phyloP scores from a whole-genome alignment of 1,140 invertebrate genomes.

The Chironomus tepperi region DNA sequence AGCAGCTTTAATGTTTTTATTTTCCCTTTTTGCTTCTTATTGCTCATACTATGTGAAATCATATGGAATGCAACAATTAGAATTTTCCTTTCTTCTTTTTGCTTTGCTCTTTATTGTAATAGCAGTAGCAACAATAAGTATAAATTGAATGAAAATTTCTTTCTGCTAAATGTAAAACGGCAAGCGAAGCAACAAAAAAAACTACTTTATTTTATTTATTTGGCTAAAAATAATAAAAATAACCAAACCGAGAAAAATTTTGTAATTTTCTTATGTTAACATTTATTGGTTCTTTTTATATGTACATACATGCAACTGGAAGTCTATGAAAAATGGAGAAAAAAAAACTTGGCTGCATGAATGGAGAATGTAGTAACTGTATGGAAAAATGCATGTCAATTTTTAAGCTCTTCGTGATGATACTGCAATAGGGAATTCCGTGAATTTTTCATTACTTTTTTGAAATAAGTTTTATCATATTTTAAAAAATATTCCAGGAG shows the following conservation, averaged over 20 bases:
- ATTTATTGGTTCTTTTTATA: too few relatives aligned
- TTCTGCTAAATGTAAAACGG: not conserved
- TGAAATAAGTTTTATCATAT: too few relatives aligned
- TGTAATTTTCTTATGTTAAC: not conserved
- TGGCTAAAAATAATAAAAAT: not conserved
- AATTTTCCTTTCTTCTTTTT: not conserved
- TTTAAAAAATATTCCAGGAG: too few relatives aligned
- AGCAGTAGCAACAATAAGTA: not conserved
- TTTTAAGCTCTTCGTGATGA: too few relatives aligned
- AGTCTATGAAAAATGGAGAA: too few relatives aligned
- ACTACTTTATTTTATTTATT: not conserved
- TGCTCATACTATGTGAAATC: slow-evolving; percentile 1
- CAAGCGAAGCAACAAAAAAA: not conserved
- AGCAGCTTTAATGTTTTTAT: not conserved
- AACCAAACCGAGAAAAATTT: not conserved
- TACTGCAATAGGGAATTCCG: too few relatives aligned
- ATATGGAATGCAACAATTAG: slow-evolving; percentile 22
- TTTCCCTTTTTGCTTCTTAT: not conserved
- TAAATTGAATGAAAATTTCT: not conserved
- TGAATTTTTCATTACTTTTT: too few relatives aligned
- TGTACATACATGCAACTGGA: too few relatives aligned
- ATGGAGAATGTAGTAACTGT: too few relatives aligned
- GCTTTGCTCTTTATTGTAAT: not conserved
- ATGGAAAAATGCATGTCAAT: too few relatives aligned
- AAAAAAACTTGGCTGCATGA: too few relatives aligned